Base-by-base conservation (phyloP, 2,888 invertebrate genomes). In the Agelastica alni region DNA sequence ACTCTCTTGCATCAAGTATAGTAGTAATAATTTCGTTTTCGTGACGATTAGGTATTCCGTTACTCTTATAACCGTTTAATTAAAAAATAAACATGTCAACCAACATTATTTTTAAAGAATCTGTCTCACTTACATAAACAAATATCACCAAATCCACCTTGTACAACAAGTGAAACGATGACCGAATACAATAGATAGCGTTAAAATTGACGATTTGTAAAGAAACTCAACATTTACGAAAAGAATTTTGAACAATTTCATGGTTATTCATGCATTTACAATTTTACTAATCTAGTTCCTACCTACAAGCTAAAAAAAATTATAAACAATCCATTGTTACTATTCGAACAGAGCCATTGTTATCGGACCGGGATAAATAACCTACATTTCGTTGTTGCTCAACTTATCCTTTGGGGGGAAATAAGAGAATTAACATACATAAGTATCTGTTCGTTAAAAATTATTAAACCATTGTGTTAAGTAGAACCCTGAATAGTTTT, bases 241-340 rank as follows among this genome's bases (percentile, higher is more conserved):
- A 43, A 16, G n/a, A 28, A 31, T 31, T 44, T 44, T 44, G 16
- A 39, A 44, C 43, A 44, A 44, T 44, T 44, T 18, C 32, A 32
- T 20, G 31, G 18, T 44, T 32, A 44, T 31, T 31, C 44, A 44
- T 31, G 20, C 44, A 31, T 32, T 42, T 16, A 42, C n/a, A 42
- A 30, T 30, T 30, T 42, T 44, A 30, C 18, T 10, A 44, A 18
- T 44, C 44, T 32, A 44, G 44, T 44, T 43, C 43, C 43, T 43
- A 30, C 43, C 43, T 14, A 44, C 30, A 43, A 43, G 30, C 17
- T 30, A 31, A 32, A 20, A 41, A 43, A n/a, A 30, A 43, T 16
- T 3, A 14, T n/a, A 44, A 44, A 44, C 44, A 44, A 44, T 32
- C 14, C 28, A 44, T 32, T 44, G 44, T 44, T 44, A 2, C 44